Evolutionary conservation across 2,797 vertebrate species (phyloP).

Genomic region (Atherinosoma microstoma): DNA sequence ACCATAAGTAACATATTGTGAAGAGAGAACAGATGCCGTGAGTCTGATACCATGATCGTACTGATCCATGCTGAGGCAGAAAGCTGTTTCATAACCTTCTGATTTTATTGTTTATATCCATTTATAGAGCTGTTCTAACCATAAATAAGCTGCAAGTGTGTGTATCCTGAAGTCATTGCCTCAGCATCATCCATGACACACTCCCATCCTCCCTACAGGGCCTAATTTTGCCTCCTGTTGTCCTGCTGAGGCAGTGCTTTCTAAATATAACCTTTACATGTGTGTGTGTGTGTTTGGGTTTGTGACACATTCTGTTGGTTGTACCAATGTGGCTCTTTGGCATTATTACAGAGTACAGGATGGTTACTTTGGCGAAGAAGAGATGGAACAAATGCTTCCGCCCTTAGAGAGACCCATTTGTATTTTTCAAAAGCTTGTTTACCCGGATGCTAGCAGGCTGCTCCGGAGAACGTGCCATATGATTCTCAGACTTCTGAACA

Average conservation of each 20-base stretch:
- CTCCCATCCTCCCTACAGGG: slow-evolving; percentile 51
- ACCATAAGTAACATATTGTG: slow-evolving; percentile 8
- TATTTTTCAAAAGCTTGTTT: slow-evolving; percentile 45
- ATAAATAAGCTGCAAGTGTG: slow-evolving; percentile 53
- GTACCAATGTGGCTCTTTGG: slow-evolving; percentile 63
- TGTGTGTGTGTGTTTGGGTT: slow-evolving; percentile 30
- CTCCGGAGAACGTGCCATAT: slow-evolving; percentile 9
- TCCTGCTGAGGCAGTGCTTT: slow-evolving; percentile 74
- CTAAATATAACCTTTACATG: slow-evolving; percentile 74
- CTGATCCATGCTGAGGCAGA: not conserved
- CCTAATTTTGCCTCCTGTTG: slow-evolving; percentile 67
- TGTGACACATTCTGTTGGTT: slow-evolving; percentile 55
- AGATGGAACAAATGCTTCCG: slow-evolving; percentile 59
- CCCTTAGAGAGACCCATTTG: slow-evolving; percentile 36
- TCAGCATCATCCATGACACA: slow-evolving; percentile 78
- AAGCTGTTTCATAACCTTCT: slow-evolving; percentile 18
- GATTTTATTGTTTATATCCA: slow-evolving; percentile 21
- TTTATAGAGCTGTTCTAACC: slow-evolving; percentile 24
- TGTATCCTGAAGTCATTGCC: slow-evolving; percentile 54
- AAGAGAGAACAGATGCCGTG: slow-evolving; percentile 2
- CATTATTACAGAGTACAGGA: slow-evolving; percentile 65
- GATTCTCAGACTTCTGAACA: slow-evolving; percentile 6
- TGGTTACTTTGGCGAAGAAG: slow-evolving; percentile 50
- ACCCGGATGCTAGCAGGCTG: slow-evolving; percentile 23
- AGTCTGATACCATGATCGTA: slow-evolving; percentile 1